A percentile compares a stretch with the other conserved stretches of the same genome.
phyloP scores from a whole-genome alignment of 2,888 invertebrate species.

The Neoaliturus tenellus region DNA sequence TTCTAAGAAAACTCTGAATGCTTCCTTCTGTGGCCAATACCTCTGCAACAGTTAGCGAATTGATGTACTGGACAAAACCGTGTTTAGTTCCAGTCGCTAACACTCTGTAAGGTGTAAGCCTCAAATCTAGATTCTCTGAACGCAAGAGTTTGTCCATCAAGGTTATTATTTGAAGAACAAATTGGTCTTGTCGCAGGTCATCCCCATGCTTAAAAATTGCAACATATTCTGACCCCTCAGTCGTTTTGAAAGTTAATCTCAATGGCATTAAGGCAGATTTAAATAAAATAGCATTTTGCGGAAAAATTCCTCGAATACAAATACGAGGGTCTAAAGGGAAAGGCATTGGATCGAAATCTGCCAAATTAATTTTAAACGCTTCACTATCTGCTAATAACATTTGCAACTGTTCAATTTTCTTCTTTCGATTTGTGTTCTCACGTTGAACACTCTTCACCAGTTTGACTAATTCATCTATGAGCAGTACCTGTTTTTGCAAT shows the following conservation, averaged over 20 bases:
- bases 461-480: slow-evolving; percentile 93
- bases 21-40: slow-evolving; percentile 91
- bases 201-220: slow-evolving; percentile 99
- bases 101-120: slow-evolving; percentile 96
- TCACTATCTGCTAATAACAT: slow-evolving; percentile 88
- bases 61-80: slow-evolving; percentile 97
- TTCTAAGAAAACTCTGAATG: slow-evolving; percentile 95
- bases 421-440: slow-evolving; percentile 93
- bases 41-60: slow-evolving; percentile 95
- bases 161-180: slow-evolving; percentile 98
- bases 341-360: slow-evolving; percentile 93
- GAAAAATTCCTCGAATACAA: slow-evolving; percentile 90
- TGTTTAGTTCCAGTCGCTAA: slow-evolving; percentile 97
- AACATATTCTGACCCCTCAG: slow-evolving; percentile 89
- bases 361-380: slow-evolving; percentile 89
- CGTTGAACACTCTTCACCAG: slow-evolving; percentile 93
- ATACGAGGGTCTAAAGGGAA: slow-evolving; percentile 97
- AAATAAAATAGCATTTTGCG: slow-evolving; percentile 94
- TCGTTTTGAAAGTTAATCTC: slow-evolving; percentile 90
- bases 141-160: slow-evolving; percentile 97
- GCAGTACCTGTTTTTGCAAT: slow-evolving; percentile 90
- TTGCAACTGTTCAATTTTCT: slow-evolving; percentile 94
- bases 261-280: slow-evolving; percentile 98
- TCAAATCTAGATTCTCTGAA: slow-evolving; percentile 96
- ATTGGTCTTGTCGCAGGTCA: slow-evolving; percentile 97